phyloP scores from a whole-genome alignment of 2,113 vertebrate species.

The Bos javanicus region DNA sequence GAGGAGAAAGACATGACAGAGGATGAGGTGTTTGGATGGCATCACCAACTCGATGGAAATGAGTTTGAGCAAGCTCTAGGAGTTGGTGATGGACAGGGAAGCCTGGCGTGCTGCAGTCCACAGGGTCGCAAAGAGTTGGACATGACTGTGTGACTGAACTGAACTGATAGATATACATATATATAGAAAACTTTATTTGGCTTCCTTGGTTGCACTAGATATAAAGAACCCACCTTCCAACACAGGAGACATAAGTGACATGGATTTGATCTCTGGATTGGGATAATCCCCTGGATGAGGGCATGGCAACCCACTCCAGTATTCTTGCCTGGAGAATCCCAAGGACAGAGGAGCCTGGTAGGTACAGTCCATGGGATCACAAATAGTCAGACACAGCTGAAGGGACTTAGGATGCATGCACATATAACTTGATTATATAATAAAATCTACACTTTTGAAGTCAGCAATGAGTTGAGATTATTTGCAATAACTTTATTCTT shows the following conservation, averaged over 20 bases:
- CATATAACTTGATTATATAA: background rate
- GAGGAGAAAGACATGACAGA: background rate
- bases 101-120: background rate
- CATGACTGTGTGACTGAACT: background rate
- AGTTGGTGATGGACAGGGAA: background rate
- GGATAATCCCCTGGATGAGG: background rate
- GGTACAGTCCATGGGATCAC: background rate
- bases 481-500: constrained; percentile 17
- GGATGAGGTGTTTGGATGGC: background rate
- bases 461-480: constrained; percentile 41
- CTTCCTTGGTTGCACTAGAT: background rate
- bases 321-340: background rate
- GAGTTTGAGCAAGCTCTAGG: background rate
- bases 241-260: background rate
- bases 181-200: background rate
- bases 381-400: background rate
- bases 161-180: background rate
- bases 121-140: background rate
- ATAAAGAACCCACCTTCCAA: background rate
- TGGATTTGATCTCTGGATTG: background rate
- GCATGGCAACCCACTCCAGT: background rate
- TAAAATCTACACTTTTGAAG: background rate
- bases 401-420: background rate
- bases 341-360: background rate
- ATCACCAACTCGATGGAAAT: background rate